Percentiles rank a stretch among this genome's conserved stretches.
These are phyloP conservation scores for Salvator merianae DNA, from an alignment of 2,113 vertebrate species.

Conservation along the genomic window DNA sequence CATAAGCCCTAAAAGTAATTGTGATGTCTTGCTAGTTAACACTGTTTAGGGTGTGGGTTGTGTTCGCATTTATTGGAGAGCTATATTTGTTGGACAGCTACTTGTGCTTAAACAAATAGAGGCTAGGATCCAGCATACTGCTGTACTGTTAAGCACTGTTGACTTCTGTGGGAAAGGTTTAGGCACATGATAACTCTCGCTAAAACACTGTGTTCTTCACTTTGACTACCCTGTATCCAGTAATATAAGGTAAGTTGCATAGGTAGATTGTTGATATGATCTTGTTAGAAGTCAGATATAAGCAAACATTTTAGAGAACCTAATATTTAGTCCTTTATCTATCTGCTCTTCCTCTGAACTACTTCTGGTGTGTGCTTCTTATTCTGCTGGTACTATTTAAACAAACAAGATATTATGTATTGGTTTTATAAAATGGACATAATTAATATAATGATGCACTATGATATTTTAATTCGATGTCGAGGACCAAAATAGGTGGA, in stretches of 20 bases:
- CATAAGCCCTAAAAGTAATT: neutral
- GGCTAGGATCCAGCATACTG: neutral
- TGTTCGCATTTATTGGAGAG: neutral
- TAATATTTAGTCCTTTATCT: neutral
- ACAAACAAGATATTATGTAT: conserved; percentile 23
- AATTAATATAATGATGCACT: neutral
- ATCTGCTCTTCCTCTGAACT: neutral
- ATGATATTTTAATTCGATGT: neutral
- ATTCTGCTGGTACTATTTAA: too few species aligned
- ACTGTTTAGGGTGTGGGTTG: neutral
- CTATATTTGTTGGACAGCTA: neutral
- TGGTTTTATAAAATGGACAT: conserved; percentile 28
- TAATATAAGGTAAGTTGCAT: conserved; percentile 39
- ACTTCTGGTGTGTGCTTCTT: neutral
- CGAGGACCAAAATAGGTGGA: conserved; percentile 19
- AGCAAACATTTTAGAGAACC: neutral
- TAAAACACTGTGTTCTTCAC: neutral
- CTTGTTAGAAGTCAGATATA: neutral
- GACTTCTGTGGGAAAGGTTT: neutral
- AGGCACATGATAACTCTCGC: neutral
- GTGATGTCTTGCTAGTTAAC: neutral
- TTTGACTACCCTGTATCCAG: neutral
- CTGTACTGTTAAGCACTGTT: neutral
- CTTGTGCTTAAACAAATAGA: conserved; percentile 7
- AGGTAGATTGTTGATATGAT: neutral